Percentiles rank a stretch among this genome's conserved stretches.
Evolutionary conservation across 2,113 vertebrate species (phyloP).

Genomic region (Mustela lutreola): DNA sequence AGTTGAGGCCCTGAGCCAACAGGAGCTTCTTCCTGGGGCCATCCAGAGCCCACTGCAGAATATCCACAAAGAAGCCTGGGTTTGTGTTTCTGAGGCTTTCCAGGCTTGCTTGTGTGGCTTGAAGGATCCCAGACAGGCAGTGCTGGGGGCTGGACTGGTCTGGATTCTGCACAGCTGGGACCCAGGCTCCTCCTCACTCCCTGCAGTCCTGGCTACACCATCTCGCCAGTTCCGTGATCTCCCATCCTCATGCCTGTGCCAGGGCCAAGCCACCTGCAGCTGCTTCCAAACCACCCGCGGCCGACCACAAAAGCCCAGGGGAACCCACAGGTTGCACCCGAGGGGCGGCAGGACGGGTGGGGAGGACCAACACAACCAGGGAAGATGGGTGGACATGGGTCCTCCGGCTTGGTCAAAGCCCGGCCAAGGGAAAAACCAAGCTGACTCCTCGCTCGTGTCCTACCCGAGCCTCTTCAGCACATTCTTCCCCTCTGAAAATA

Average conservation of each 20-base stretch:
- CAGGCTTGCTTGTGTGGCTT: neutral
- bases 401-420: neutral
- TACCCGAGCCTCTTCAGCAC: conserved; percentile 31
- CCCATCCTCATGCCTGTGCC: neutral
- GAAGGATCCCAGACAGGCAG: neutral
- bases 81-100: neutral
- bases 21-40: neutral
- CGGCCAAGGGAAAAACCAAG: neutral
- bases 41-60: neutral
- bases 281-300: conserved; percentile 35
- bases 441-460: neutral
- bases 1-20: conserved; percentile 25
- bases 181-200: neutral
- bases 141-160: neutral
- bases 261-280: conserved; percentile 54
- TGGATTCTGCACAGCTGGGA: too few species aligned
- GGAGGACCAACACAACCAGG: neutral
- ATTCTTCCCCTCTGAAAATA: conserved; percentile 66
- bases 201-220: neutral
- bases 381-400: neutral
- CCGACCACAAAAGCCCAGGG: neutral
- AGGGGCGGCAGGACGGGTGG: neutral
- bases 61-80: neutral
- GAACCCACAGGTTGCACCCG: conserved; percentile 44
- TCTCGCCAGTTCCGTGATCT: neutral